phyloP scores from a whole-genome alignment of 2,113 vertebrate genomes.

The Apus apus region DNA sequence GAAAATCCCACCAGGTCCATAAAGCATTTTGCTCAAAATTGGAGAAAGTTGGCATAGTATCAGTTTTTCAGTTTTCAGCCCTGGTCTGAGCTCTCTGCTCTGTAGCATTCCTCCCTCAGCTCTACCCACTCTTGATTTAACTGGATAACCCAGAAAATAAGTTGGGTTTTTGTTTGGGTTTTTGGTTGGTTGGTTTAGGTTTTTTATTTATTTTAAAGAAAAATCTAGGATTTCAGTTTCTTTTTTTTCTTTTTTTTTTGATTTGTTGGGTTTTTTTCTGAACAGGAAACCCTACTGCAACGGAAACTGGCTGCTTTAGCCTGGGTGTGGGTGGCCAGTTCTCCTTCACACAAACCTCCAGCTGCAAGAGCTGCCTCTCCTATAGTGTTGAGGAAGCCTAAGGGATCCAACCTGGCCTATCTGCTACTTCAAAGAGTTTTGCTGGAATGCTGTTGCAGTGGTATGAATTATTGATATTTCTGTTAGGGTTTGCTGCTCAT shows the following conservation, averaged over 20 bases:
- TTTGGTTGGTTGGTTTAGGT: too few relatives aligned
- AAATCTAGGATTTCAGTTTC: not conserved
- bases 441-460: constrained; percentile 32
- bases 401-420: not conserved
- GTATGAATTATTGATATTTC: constrained; percentile 62
- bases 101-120: not conserved
- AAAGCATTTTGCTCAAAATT: not conserved
- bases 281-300: constrained; percentile 23
- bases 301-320: not conserved
- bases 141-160: not conserved
- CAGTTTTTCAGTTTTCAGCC: not conserved
- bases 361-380: not conserved
- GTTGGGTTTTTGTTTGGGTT: too few relatives aligned
- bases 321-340: not conserved
- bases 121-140: not conserved
- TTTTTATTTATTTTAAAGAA: not conserved
- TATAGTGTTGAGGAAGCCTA: not conserved
- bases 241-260: not conserved
- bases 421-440: not conserved
- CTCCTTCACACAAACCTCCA: not conserved
- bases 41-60: not conserved
- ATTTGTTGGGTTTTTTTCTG: not conserved
- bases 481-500: constrained; percentile 10
- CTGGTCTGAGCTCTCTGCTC: not conserved
- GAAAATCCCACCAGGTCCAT: not conserved